Conservation (phyloP, 2,113 vertebrate genomes). For the Cygnus buccinator region DNA sequence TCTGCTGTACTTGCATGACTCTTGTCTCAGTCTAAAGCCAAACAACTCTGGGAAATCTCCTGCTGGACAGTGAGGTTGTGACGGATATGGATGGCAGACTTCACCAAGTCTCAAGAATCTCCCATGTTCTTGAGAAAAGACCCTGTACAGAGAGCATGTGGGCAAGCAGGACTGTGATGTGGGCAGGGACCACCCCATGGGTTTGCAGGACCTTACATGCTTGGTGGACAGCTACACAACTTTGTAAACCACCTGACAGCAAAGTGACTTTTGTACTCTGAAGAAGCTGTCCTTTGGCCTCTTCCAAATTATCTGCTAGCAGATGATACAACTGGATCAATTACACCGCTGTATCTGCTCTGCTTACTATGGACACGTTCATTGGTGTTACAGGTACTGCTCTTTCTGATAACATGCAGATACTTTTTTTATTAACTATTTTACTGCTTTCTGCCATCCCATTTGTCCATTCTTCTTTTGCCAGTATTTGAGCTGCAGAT, state of each 20-base stretch:
- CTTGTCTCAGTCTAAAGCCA: not conserved
- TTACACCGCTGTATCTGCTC: not conserved
- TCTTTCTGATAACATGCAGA: not conserved
- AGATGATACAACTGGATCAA: not conserved
- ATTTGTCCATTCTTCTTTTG: not conserved
- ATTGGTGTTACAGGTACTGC: not conserved
- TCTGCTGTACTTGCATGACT: not conserved
- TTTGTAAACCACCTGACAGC: not conserved
- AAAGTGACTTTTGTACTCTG: not conserved
- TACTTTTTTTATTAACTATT: not conserved
- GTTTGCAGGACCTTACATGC: not conserved
- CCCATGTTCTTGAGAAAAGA: not conserved
- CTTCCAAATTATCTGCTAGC: not conserved
- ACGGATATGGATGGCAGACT: not conserved
- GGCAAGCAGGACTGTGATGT: accelerated
- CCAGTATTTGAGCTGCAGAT: not conserved
- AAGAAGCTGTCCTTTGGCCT: not conserved
- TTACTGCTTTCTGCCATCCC: not conserved
- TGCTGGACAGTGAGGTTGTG: not conserved
- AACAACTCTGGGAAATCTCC: not conserved
- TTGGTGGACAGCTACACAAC: not conserved
- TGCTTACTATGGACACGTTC: not conserved
- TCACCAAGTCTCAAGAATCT: not conserved
- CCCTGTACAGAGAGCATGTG: not conserved
- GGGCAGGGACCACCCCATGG: not conserved